Evolutionary conservation across 2,797 vertebrate genomes (phyloP), one percentile per base, ranked within the genome.

Genomic region (Falco peregrinus): DNA sequence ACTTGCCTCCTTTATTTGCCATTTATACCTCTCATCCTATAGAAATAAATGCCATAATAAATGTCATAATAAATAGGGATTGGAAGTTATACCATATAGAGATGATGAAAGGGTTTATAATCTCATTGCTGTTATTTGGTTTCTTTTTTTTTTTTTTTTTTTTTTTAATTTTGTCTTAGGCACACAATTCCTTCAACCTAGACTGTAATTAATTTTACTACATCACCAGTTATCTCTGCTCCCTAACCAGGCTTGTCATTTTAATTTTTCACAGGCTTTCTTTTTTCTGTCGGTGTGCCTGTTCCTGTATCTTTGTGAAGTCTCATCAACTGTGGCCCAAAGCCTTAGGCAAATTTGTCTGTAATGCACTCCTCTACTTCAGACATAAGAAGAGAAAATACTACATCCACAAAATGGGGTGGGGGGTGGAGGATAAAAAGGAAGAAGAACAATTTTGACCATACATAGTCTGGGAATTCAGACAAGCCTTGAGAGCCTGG

Each of bases 181-280:
- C 91, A 84, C 90, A 89, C 73, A 87, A 86, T 96, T 97, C 56
- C 87, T 95, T 92, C 95, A 93, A 83, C 73, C n/a, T 76, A 94
- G 90, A 81, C 88, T 93, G 92, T 95, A 96, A 97, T 97, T 97
- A 97, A 97, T 97, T 97, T 97, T 94, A 94, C 94, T 96, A 95
- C 95, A 96, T 95, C 96, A 85, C 81, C 82, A 92, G 96, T 97
- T 96, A 97, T 97, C 97, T 94, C 92, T 83, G 64, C 70, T 94
- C 84, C 89, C 89, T 97, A 96, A 97, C 94, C 95, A 96, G 92
- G 89, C 94, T 97, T 97, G 97, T 97, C 97, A 97, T 97, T 97
- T 97, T 95, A 97, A 97, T 97, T 97, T 97, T 97, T 94, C 96
- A 97, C 95, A 95, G 93, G 75, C 92, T 97, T 96, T 95, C 88